These are phyloP conservation scores for Molossus alvarezi DNA, from an alignment of 2,797 vertebrate genomes.

Conservation along the genomic window DNA sequence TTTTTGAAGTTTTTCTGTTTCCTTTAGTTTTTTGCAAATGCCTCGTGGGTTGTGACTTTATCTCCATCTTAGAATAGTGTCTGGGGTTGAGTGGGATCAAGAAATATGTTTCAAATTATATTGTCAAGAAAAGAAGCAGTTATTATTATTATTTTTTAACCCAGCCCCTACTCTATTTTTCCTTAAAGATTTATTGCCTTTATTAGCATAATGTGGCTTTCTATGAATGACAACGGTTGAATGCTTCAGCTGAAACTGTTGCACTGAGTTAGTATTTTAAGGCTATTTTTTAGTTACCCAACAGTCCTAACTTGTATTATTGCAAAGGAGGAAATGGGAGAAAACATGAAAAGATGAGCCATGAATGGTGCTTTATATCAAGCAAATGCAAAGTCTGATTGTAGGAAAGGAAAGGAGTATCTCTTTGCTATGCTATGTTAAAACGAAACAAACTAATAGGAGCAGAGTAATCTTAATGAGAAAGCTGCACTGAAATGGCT, in stretches of 20 bases:
- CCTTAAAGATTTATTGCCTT: conserved; percentile 11
- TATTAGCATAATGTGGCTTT: conserved; percentile 46
- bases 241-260: background rate
- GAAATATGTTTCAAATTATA: conserved; percentile 25
- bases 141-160: background rate
- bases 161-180: background rate
- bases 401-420: background rate
- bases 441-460: conserved; percentile 7
- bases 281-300: conserved; percentile 40
- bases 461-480: background rate
- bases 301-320: conserved; percentile 14
- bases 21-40: conserved; percentile 47
- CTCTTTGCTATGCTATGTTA: background rate
- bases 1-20: conserved; percentile 32
- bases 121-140: background rate
- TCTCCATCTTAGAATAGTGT: background rate
- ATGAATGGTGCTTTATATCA: conserved; percentile 12
- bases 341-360: conserved; percentile 18
- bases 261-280: background rate
- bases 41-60: background rate
- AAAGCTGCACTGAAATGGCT: conserved; percentile 24
- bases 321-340: background rate
- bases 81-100: background rate
- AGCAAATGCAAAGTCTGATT: conserved; percentile 32
- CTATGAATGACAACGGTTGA: background rate